Evolutionary conservation across 2,113 vertebrate species (phyloP), one percentile per base, ranked within the genome.

Genomic region (Cricetomys ansorgei): DNA sequence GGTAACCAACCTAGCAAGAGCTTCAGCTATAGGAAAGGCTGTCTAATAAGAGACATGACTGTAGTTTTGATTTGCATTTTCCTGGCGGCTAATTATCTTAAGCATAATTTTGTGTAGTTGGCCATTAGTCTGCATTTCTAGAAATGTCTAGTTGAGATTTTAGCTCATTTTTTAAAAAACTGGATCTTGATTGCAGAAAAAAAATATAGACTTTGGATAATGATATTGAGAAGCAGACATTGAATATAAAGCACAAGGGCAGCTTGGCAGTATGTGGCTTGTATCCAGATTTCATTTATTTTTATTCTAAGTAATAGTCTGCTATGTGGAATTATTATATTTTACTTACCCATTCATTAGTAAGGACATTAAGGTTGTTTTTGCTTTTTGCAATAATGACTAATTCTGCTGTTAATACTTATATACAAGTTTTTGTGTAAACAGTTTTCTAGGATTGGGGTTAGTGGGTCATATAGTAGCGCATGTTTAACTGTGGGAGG

Each of bases 91-190:
- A 69, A 59, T 95, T 25, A 92, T 84, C 31, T 85, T 89, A 31
- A 67, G 16, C 48, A n/a, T 89, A 19, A 69, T 85, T 70, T 89
- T 55, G 21, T 93, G 43, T 40, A n/a, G 48, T 70, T 89, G 34
- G 15, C 13, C 43, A 76, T 77, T 81, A 81, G 25, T 80, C 50
- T 84, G 50, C 89, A 25, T 83, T 76, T 85, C 23, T n/a, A 77
- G 55, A 96, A 96, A 93, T 96, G 43, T 62, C 80, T 77, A 29
- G 76, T 59, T 27, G 84, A 62, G 9, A n/a, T 34, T 48, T 85
- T 95, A 69, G 40, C 27, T 17, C 5, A 43, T 57, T 72, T 89
- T 90, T 79, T 43, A 5, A 25, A 17, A 17, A 85, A 25, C 45
- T 34, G 19, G 19, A 5, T 50, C 77, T n/a, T 80, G 48, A 7